These are phyloP conservation scores for Gracilinanus agilis DNA, from an alignment of 2,113 vertebrate genomes.

Conservation along the genomic window DNA sequence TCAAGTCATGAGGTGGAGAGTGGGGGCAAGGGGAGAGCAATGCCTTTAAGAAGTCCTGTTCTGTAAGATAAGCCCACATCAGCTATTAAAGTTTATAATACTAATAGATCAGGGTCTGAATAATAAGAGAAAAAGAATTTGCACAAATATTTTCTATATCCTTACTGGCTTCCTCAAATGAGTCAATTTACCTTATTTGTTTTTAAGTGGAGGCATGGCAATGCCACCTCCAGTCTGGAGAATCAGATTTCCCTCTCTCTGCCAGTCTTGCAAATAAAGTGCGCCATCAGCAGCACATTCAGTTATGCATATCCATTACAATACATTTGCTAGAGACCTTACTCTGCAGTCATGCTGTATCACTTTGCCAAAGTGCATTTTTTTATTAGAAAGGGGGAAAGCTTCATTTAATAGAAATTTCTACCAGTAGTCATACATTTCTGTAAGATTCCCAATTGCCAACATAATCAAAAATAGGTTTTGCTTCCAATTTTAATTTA, in stretches of 20 bases:
- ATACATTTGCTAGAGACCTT: not conserved
- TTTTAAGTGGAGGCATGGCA: not conserved
- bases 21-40: not conserved
- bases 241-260: conserved; percentile 39
- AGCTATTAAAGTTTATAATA: not conserved
- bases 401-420: conserved; percentile 16
- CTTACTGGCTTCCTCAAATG: not conserved
- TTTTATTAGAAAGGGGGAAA: conserved; percentile 20
- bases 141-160: not conserved
- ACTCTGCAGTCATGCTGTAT: not conserved
- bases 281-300: not conserved
- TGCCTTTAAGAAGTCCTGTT: conserved; percentile 6
- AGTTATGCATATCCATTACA: not conserved
- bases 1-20: not conserved
- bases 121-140: not conserved
- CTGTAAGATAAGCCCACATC: not conserved
- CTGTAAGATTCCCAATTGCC: not conserved
- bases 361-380: not conserved
- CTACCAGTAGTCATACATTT: conserved; percentile 15
- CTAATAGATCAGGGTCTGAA: not conserved
- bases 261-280: not conserved
- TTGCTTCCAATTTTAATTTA: conserved; percentile 54
- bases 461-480: conserved; percentile 9
- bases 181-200: not conserved
- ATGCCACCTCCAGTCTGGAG: not conserved